Evolutionary conservation across 2,113 vertebrate genomes (phyloP).

Genomic region (Xenopus borealis): DNA sequence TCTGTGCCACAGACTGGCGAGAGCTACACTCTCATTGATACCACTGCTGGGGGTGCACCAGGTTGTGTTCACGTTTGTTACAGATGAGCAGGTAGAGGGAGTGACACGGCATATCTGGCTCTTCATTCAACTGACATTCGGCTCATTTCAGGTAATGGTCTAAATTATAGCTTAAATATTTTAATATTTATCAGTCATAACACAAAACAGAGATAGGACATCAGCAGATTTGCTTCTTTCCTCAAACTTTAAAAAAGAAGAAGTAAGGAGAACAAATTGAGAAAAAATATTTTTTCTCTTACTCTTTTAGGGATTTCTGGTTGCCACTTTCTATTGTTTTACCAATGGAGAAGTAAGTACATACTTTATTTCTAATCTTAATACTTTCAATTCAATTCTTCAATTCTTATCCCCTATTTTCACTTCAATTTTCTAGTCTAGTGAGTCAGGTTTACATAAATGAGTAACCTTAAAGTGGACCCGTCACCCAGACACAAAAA

Average conservation of each 20-base stretch:
- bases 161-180: too few species aligned
- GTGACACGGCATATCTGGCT: conserved; percentile 70
- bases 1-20: conserved; percentile 72
- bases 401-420: too few species aligned
- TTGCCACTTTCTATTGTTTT: conserved; percentile 91
- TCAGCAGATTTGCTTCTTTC: too few species aligned
- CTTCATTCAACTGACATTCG: conserved; percentile 84
- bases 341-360: conserved; percentile 88
- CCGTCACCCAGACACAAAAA: too few species aligned
- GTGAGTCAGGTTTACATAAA: too few species aligned
- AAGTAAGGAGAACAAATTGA: too few species aligned
- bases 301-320: conserved; percentile 80
- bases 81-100: conserved; percentile 82
- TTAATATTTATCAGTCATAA: too few species aligned
- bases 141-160: conserved; percentile 83
- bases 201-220: too few species aligned
- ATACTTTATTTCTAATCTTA: not conserved
- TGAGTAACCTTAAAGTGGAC: too few species aligned
- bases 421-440: too few species aligned
- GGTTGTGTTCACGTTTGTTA: conserved; percentile 79
- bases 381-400: too few species aligned
- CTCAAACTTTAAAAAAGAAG: too few species aligned
- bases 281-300: not conserved
- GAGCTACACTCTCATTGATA: conserved; percentile 88
- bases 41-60: conserved; percentile 90